Evolutionary conservation across 2,797 vertebrate species (phyloP).

Genomic region (Oreonectes daqikongensis): DNA sequence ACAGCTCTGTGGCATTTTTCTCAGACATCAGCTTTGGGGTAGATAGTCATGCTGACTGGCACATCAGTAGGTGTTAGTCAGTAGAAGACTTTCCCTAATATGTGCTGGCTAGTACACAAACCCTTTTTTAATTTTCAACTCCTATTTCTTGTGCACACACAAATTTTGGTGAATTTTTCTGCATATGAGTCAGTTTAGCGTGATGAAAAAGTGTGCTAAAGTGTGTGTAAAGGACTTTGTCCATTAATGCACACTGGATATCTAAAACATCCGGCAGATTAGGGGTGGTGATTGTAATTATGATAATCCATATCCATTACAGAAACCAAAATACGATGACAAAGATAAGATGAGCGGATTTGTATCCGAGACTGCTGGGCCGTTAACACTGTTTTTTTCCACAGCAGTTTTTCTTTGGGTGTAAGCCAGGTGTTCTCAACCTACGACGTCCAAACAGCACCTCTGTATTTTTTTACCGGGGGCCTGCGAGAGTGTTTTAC

Average conservation of each 20-base stretch:
- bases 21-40: conserved; percentile 8
- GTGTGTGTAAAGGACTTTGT: conserved; percentile 45
- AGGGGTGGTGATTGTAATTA: conserved; percentile 68
- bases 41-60: conserved; percentile 60
- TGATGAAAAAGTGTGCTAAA: conserved; percentile 15
- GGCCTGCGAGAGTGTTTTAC: conserved; percentile 62
- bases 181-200: neutral
- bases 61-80: conserved; percentile 62
- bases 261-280: conserved; percentile 61
- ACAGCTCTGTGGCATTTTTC: neutral
- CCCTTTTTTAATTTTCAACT: neutral
- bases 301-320: conserved; percentile 70
- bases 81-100: neutral
- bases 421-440: conserved; percentile 33
- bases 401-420: conserved; percentile 14
- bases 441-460: neutral
- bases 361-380: conserved; percentile 24
- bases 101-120: neutral
- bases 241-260: conserved; percentile 52
- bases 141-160: conserved; percentile 1
- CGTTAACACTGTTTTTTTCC: conserved; percentile 1
- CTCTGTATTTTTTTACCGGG: neutral
- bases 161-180: neutral
- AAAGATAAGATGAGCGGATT: conserved; percentile 57
- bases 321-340: conserved; percentile 58